Evolutionary conservation across 92 coral and sea anemone genomes (phyloP).

Genomic region (Parazoanthus atlanticus): DNA sequence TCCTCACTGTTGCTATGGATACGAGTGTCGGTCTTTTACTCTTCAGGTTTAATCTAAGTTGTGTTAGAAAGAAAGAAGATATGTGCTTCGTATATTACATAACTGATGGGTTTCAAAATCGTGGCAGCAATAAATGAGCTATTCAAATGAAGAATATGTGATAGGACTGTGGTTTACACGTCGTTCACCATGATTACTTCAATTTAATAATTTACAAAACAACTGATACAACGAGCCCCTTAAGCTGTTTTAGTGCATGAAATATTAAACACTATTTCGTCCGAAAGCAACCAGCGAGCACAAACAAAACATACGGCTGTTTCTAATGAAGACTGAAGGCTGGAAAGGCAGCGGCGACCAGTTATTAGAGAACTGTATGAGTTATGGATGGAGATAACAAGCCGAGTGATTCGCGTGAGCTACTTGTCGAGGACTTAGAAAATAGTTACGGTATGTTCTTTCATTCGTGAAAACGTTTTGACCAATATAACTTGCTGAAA

Average conservation of each 20-base stretch:
- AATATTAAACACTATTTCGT: neutral
- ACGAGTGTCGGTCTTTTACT: neutral
- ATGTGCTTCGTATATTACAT: neutral
- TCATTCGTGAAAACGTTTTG: neutral
- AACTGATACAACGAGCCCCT: neutral
- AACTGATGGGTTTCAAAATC: no score
- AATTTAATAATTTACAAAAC: neutral
- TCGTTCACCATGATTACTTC: neutral
- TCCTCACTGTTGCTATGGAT: neutral
- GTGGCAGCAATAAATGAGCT: no score
- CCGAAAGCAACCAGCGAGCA: neutral
- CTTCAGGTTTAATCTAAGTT: neutral
- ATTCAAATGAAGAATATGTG: no score
- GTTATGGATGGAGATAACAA: neutral
- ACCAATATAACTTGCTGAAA: neutral
- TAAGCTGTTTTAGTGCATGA: neutral
- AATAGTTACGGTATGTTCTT: slow-evolving; percentile 12
- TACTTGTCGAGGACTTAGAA: slow-evolving; percentile 19
- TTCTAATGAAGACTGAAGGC: neutral
- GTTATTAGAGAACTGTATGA: neutral
- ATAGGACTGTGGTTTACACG: neutral
- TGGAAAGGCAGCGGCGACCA: neutral
- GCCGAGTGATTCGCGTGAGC: neutral
- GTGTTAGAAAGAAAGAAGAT: neutral
- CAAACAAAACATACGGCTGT: neutral